Evolutionary conservation across 2,113 vertebrate genomes (phyloP), one percentile per base, ranked within the genome.

Genomic region (Dromiciops gliroides): DNA sequence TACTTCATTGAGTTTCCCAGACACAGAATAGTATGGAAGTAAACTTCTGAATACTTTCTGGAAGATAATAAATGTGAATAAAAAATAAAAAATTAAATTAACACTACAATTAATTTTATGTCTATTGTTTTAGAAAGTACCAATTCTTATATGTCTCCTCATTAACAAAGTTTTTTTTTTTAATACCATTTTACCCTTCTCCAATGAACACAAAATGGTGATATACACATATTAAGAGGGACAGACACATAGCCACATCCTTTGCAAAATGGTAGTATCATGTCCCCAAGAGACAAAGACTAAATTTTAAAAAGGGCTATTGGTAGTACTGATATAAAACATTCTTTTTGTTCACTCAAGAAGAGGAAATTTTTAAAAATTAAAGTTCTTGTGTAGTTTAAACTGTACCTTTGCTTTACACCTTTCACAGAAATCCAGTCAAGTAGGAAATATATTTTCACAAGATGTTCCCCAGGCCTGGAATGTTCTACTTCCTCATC

Each of bases 121-220:
- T 89, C 51, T 92, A 44, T 93, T 24, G 49, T 48, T 92, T 37
- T 3, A 8, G 47, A 90, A 56, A 0, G 1, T 0, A 92, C n/a
- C n/a, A n/a, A n/a, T n/a, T n/a, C n/a, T n/a, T n/a, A n/a, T n/a
- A n/a, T 89, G 50, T 90, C 16, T 96, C 53, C 92, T 97, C 91
- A 95, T 93, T 92, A 89, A 90, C 26, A n/a, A 91, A 92, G 31
- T 50, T n/a, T 14, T 19, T 50, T 60, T 94, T 60, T 95, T 4
- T 89, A 52, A 50, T 14, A 9, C 83, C 88, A 91, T 51, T 96
- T 95, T 90, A 75, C 47, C 19, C 52, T 50, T 11, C 37, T 92
- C 5, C 26, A 52, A 67, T 92, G 90, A 48, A 90, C 48, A 89
- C 52, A 51, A 93, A 96, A 51, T 83, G 51, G 0, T 44, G 47